Conservation (phyloP, 2,113 vertebrate species). For the Solenodon paradoxus region DNA sequence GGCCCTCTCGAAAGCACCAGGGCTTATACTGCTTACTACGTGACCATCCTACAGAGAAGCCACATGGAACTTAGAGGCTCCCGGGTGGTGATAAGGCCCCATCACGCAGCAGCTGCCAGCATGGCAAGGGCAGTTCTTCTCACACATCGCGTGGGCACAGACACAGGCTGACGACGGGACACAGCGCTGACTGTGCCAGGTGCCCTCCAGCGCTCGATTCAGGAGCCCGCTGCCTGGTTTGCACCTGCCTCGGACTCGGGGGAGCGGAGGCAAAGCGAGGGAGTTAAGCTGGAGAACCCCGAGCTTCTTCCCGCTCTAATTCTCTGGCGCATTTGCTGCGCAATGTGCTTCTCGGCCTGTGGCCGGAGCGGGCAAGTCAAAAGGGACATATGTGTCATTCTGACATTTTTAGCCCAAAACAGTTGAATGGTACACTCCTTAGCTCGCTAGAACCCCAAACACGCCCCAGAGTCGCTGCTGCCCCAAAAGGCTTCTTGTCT, state of each 20-base stretch:
- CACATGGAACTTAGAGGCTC: not conserved
- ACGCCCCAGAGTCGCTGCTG: not conserved
- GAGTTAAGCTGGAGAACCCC: not conserved
- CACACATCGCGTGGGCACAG: not conserved
- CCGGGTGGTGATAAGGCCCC: not conserved
- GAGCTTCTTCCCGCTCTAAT: not conserved
- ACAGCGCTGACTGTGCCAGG: not conserved
- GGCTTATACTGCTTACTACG: not conserved
- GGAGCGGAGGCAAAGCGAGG: not conserved
- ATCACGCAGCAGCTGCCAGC: fast-evolving
- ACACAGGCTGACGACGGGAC: not conserved
- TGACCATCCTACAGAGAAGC: not conserved
- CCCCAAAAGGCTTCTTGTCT: not conserved
- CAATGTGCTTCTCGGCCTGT: not conserved
- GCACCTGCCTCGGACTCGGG: not conserved
- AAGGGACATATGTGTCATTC: not conserved
- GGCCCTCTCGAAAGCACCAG: not conserved
- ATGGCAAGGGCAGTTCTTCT: not conserved
- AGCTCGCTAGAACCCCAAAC: not conserved
- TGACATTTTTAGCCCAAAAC: not conserved
- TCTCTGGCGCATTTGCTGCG: not conserved
- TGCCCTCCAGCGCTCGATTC: not conserved
- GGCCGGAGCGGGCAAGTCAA: too few species aligned
- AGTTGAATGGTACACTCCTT: too few species aligned
- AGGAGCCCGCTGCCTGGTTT: not conserved